These are phyloP conservation scores for Philopedon plagiatum DNA, from an alignment of 2,888 invertebrate species.

Conservation along the genomic window DNA sequence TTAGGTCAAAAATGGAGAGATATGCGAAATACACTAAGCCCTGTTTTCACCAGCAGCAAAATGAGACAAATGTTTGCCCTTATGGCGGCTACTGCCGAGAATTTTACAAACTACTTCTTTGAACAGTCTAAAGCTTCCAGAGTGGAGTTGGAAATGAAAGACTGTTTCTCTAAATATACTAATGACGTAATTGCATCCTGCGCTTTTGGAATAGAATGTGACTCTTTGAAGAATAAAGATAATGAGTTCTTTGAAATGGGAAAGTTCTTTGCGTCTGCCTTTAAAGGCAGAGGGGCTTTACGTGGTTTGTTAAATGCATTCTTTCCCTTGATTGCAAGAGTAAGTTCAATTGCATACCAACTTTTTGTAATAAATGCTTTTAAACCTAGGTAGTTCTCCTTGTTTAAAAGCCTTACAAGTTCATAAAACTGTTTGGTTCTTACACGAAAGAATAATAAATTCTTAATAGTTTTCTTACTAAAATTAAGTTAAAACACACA, in stretches of 20 bases:
- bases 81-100: slow-evolving; percentile 53
- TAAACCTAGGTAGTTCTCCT: too few relatives aligned
- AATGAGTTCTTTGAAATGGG: slow-evolving; percentile 72
- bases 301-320: slow-evolving; percentile 45
- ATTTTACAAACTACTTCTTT: slow-evolving; percentile 46
- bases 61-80: slow-evolving; percentile 62
- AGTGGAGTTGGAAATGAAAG: slow-evolving; percentile 56
- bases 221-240: slow-evolving; percentile 71
- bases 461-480: too few relatives aligned
- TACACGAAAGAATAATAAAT: too few relatives aligned
- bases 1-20: slow-evolving; percentile 59
- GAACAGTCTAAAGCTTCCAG: slow-evolving; percentile 42
- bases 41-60: slow-evolving; percentile 64
- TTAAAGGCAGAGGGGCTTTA: slow-evolving; percentile 36
- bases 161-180: slow-evolving; percentile 71
- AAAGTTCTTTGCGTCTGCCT: slow-evolving; percentile 47
- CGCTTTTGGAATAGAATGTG: slow-evolving; percentile 72
- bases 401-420: too few relatives aligned
- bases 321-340: slow-evolving; percentile 43
- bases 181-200: slow-evolving; percentile 75
- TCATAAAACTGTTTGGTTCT: too few relatives aligned
- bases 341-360: not conserved
- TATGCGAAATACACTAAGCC: slow-evolving; percentile 62
- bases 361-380: too few relatives aligned
- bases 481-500: too few relatives aligned